Percentiles rank a stretch among this genome's conserved stretches.
These are phyloP conservation scores for Noctua fimbriata DNA, from an alignment of 2,888 invertebrate genomes.

Conservation along the genomic window DNA sequence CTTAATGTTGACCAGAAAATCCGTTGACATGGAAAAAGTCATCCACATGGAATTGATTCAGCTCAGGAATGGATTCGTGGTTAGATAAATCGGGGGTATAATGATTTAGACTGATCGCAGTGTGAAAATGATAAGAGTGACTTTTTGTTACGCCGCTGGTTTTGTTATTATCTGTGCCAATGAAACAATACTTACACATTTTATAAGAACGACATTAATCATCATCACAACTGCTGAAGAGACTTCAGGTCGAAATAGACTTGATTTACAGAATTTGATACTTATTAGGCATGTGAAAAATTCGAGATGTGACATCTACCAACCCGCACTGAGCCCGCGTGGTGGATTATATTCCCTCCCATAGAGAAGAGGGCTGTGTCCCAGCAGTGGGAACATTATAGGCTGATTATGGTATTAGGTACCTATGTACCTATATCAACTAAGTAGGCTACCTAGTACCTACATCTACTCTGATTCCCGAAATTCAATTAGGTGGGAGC, in stretches of 20 bases:
- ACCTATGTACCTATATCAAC: neutral
- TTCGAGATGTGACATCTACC: no score
- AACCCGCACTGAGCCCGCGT: no score
- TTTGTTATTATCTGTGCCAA: constrained; percentile 5
- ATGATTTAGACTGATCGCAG: constrained; percentile 66
- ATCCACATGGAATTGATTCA: constrained; percentile 82
- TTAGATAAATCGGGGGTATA: constrained; percentile 78
- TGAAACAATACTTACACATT: neutral
- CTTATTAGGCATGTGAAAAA: no score
- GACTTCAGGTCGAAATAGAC: neutral
- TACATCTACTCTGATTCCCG: neutral
- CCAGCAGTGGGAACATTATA: no score
- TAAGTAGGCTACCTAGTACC: neutral
- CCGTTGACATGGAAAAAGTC: constrained; percentile 84
- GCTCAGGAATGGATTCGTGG: constrained; percentile 78
- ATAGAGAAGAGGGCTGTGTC: no score
- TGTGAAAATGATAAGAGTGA: constrained; percentile 42
- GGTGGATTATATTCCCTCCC: no score
- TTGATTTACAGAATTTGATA: neutral
- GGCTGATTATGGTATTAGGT: no score
- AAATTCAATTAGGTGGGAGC: neutral
- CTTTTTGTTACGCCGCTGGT: neutral
- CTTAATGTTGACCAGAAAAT: constrained; percentile 78
- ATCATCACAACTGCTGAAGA: neutral
- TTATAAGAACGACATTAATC: neutral